These are phyloP conservation scores for Drosophila anomelani DNA, from an alignment of 2,888 invertebrate species.

Conservation along the genomic window DNA sequence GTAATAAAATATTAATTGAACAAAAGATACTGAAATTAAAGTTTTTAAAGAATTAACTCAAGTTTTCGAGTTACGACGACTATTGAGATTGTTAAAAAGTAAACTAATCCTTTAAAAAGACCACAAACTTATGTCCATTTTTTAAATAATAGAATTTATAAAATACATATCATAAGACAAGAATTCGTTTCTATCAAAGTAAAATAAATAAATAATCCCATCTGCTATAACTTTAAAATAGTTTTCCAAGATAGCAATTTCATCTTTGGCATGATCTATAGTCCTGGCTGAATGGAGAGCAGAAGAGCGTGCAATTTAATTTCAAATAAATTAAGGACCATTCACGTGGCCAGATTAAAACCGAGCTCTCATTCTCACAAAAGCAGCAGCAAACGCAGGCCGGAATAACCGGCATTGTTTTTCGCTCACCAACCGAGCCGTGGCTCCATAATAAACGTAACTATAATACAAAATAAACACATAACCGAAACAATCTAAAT, in stretches of 20 bases:
- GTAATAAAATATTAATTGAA: too few species aligned
- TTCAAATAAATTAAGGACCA: constrained; percentile 61
- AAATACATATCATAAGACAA: too few species aligned
- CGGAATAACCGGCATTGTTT: constrained; percentile 49
- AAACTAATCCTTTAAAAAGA: too few species aligned
- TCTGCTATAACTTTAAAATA: constrained; percentile 1
- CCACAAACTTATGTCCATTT: too few species aligned
- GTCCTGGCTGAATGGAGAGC: constrained; percentile 20
- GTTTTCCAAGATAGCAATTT: background rate
- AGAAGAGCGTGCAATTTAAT: constrained; percentile 44
- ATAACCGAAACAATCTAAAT: constrained; percentile 75
- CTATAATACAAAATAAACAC: constrained; percentile 78
- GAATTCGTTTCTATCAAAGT: background rate
- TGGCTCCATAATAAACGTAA: constrained; percentile 69
- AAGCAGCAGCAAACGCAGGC: constrained; percentile 8
- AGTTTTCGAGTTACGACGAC: too few species aligned
- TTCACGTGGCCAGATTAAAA: constrained; percentile 56
- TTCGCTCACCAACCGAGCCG: constrained; percentile 14
- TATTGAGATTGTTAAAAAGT: too few species aligned
- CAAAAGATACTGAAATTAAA: too few species aligned
- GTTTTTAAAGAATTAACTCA: too few species aligned
- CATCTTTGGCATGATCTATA: constrained; percentile 39
- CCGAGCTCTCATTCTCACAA: constrained; percentile 24
- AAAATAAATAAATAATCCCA: background rate
- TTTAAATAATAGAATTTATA: too few species aligned